These are phyloP conservation scores for Stercorarius parasiticus DNA, from an alignment of 2,113 vertebrate genomes.

Conservation along the genomic window DNA sequence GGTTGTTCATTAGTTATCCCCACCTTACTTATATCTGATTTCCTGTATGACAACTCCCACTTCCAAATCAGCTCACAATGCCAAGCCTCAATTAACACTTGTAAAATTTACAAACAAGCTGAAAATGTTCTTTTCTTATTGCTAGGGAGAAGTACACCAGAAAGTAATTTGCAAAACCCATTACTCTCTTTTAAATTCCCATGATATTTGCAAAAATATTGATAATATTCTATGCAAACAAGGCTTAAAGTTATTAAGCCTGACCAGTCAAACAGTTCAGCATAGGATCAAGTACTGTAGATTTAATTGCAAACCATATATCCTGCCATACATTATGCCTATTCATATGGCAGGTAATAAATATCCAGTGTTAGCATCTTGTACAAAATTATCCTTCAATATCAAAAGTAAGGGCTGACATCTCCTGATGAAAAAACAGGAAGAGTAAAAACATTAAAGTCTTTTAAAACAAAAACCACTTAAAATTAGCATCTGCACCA, in stretches of 20 bases:
- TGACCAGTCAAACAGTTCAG: not conserved
- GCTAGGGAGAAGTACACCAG: not conserved
- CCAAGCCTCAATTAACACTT: not conserved
- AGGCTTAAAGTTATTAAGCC: not conserved
- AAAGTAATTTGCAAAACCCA: not conserved
- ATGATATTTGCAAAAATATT: not conserved
- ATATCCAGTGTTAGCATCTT: not conserved
- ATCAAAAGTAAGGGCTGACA: not conserved
- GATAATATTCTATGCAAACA: not conserved
- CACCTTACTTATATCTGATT: not conserved
- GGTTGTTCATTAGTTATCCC: not conserved
- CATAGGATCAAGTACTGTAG: not conserved
- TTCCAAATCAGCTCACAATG: not conserved
- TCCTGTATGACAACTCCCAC: not conserved
- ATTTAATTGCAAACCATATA: not conserved
- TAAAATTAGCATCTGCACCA: not conserved
- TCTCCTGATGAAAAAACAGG: not conserved
- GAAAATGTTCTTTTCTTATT: not conserved
- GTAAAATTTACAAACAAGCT: conserved; percentile 14
- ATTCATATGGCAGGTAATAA: not conserved
- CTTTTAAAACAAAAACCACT: not conserved
- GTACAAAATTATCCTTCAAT: not conserved
- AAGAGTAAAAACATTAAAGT: not conserved
- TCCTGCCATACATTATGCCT: not conserved
- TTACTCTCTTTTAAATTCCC: not conserved